A percentile compares a stretch with the other conserved stretches of the same genome.
Conservation (phyloP, 53 echinoderm and acorn worm species). For the Glandiceps talaboti region DNA sequence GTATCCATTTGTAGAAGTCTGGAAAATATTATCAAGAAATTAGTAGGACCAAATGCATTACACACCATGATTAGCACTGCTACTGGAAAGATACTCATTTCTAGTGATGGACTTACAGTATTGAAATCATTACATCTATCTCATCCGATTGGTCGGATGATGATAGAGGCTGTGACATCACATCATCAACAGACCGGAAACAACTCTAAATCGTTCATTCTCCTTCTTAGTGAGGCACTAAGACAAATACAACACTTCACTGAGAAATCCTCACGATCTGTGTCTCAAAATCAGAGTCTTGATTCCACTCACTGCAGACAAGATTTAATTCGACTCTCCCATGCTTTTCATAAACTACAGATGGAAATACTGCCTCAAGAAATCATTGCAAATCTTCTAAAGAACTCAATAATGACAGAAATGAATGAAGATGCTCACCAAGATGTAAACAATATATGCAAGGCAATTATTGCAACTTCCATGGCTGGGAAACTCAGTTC, state of each 20-base stretch:
- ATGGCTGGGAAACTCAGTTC: slow-evolving; percentile 33
- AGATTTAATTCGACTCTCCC: slow-evolving; percentile 11
- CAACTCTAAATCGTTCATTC: slow-evolving; percentile 31
- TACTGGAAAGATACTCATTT: slow-evolving; percentile 37
- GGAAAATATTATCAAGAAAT: slow-evolving; percentile 23
- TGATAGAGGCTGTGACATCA: slow-evolving; percentile 20
- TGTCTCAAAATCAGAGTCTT: background rate
- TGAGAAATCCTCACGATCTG: background rate
- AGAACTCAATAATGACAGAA: slow-evolving; percentile 5
- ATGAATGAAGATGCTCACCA: slow-evolving; percentile 6
- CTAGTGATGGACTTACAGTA: slow-evolving; percentile 47
- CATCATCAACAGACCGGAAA: slow-evolving; percentile 37
- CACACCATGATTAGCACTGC: slow-evolving; percentile 49
- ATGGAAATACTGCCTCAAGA: slow-evolving; percentile 13
- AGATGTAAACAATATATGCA: slow-evolving; percentile 9
- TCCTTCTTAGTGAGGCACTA: slow-evolving; percentile 27
- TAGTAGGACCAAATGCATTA: slow-evolving; percentile 44
- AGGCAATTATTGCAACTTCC: slow-evolving; percentile 22
- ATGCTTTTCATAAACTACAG: slow-evolving; percentile 15
- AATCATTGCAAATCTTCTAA: slow-evolving; percentile 19
- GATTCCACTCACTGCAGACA: background rate
- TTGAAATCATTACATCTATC: slow-evolving; percentile 38
- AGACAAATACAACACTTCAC: slow-evolving; percentile 20
- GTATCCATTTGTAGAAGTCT: slow-evolving; percentile 30
- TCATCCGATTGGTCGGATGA: slow-evolving; percentile 50